These are phyloP conservation scores for Chaitophorus viminalis DNA, from an alignment of 2,888 invertebrate genomes.

Conservation along the genomic window DNA sequence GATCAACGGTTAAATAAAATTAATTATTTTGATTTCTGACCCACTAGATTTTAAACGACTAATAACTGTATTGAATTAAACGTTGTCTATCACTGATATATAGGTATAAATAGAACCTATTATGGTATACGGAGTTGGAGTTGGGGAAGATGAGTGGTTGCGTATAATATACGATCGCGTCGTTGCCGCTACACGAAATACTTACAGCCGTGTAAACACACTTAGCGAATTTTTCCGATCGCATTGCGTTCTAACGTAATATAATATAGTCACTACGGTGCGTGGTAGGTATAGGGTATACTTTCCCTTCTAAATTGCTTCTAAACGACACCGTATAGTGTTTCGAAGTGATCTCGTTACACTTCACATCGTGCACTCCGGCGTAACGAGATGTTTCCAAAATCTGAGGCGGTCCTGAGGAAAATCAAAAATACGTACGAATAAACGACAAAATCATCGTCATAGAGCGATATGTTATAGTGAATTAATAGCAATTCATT, in stretches of 20 bases:
- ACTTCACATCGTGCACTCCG: not conserved
- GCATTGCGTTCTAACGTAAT: conserved; percentile 3
- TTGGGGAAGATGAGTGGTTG: not conserved
- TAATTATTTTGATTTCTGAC: no score
- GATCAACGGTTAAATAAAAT: no score
- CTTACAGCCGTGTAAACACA: conserved; percentile 8
- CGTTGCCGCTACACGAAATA: not conserved
- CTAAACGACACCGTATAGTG: not conserved
- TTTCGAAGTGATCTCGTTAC: conserved; percentile 15
- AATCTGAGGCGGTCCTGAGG: no score
- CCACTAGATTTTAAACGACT: no score
- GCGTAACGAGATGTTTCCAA: not conserved
- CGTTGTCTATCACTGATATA: no score
- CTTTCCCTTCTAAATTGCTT: conserved; percentile 1
- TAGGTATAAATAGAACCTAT: no score
- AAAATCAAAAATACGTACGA: no score
- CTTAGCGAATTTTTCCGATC: conserved; percentile 40
- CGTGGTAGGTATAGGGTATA: no score
- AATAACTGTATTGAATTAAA: no score
- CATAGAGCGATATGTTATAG: no score
- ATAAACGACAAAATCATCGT: not conserved
- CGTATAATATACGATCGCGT: not conserved
- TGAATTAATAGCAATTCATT: no score
- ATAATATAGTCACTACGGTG: not conserved
- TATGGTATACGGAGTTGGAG: no score